phyloP scores from a whole-genome alignment of 2,113 vertebrate genomes.

The Gymnorhina tibicen region DNA sequence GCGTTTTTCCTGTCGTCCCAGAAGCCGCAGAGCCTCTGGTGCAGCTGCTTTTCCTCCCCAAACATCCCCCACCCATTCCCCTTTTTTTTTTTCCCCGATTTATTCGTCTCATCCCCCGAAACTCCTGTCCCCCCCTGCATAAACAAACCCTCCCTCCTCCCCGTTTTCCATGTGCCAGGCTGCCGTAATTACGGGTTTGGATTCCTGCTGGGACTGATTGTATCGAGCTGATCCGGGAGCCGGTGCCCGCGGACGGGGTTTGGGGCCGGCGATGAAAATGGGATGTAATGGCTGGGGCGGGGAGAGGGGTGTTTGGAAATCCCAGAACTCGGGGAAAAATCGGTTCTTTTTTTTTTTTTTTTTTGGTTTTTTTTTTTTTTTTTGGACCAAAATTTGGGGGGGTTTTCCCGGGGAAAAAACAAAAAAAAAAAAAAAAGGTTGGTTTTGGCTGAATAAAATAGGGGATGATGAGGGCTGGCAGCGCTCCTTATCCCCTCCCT shows the following conservation, averaged over 20 bases:
- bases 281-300: neutral
- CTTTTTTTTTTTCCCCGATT: neutral
- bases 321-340: too few relatives aligned
- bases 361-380: too few relatives aligned
- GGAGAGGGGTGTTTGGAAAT: neutral
- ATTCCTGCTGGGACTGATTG: neutral
- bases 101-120: neutral
- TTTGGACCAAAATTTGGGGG: too few relatives aligned
- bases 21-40: neutral
- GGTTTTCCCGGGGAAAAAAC: neutral
- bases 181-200: neutral
- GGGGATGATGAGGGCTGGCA: neutral
- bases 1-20: rapidly evolving
- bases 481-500: neutral
- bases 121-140: neutral
- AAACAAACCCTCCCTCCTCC: neutral
- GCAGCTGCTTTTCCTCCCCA: neutral
- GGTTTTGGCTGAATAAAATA: neutral
- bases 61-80: neutral
- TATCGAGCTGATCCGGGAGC: neutral
- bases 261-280: neutral
- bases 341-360: neutral
- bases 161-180: neutral
- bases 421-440: too few relatives aligned
- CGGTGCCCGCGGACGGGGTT: rapidly evolving